Evolutionary conservation across 2,113 vertebrate genomes (phyloP).

Genomic region (Neofelis nebulosa): DNA sequence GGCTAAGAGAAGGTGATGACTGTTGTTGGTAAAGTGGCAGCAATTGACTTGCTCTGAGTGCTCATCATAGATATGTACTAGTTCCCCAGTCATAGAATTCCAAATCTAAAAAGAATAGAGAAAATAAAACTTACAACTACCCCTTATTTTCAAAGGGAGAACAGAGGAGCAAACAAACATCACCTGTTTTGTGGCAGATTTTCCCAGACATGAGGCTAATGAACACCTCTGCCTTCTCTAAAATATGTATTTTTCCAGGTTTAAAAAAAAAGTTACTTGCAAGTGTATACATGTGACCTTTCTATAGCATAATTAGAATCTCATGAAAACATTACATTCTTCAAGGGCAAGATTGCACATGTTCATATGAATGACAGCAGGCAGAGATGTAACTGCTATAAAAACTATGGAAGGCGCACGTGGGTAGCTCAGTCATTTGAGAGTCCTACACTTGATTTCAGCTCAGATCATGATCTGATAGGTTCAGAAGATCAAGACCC

Average conservation of each 20-base stretch:
- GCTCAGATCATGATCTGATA: too few species aligned
- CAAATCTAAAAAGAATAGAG: conserved; percentile 88
- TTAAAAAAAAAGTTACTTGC: neutral
- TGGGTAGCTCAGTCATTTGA: too few species aligned
- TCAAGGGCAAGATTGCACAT: neutral
- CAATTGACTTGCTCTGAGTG: conserved; percentile 95
- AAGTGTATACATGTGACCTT: neutral
- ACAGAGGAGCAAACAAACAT: neutral
- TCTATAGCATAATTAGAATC: neutral
- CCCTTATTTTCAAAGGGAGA: neutral
- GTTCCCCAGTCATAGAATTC: conserved; percentile 88
- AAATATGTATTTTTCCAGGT: neutral
- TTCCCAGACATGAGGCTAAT: neutral
- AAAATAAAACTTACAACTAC: neutral
- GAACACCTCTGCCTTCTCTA: neutral
- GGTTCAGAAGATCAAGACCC: too few species aligned
- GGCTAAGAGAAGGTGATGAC: conserved; percentile 88
- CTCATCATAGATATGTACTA: conserved; percentile 88
- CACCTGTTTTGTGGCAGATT: neutral
- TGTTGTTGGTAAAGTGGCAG: conserved; percentile 92
- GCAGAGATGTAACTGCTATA: neutral
- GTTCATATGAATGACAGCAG: neutral
- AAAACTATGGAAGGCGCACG: neutral
- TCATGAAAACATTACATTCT: neutral
- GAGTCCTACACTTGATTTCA: too few species aligned